Evolutionary conservation across 2,797 vertebrate species (phyloP).

Genomic region (Cryptoblepharus egeriae): DNA sequence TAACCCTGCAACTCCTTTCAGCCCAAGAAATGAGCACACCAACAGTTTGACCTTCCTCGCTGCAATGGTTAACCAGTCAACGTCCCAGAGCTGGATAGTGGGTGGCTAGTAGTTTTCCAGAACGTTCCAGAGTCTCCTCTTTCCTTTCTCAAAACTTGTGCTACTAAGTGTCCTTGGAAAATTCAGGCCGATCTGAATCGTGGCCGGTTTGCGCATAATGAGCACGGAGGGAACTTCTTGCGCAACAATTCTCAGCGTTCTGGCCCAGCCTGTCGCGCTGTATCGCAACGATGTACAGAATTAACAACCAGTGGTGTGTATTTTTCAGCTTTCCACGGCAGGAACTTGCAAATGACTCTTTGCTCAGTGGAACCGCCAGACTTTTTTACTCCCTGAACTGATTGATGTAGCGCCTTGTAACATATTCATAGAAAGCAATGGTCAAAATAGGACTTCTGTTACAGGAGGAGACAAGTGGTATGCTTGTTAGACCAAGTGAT

Average conservation of each 20-base stretch:
- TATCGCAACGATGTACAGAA: conserved; percentile 21
- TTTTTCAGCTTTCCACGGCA: conserved; percentile 37
- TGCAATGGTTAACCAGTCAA: conserved; percentile 10
- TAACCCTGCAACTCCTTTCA: conserved; percentile 11
- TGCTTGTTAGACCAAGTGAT: fast-evolving
- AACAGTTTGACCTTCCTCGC: neutral
- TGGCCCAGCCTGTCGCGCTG: conserved; percentile 6
- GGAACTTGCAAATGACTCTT: conserved; percentile 18
- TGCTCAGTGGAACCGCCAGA: conserved; percentile 22
- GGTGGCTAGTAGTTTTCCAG: conserved; percentile 40
- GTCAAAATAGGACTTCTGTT: neutral
- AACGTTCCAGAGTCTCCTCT: conserved; percentile 44
- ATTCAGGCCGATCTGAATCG: conserved; percentile 54
- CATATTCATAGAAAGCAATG: neutral
- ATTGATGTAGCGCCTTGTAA: neutral
- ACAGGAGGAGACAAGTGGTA: conserved; percentile 12
- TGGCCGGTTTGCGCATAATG: conserved; percentile 44
- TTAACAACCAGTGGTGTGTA: conserved; percentile 5
- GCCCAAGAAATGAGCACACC: conserved; percentile 21
- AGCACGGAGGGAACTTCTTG: conserved; percentile 33
- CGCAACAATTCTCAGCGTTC: conserved; percentile 31
- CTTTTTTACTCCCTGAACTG: neutral
- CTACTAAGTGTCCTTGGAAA: conserved; percentile 69
- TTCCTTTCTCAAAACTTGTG: conserved; percentile 56
- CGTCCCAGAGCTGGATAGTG: conserved; percentile 32